These are phyloP conservation scores for Temnothorax nylanderi DNA, from an alignment of 1,140 invertebrate genomes.

Conservation along the genomic window DNA sequence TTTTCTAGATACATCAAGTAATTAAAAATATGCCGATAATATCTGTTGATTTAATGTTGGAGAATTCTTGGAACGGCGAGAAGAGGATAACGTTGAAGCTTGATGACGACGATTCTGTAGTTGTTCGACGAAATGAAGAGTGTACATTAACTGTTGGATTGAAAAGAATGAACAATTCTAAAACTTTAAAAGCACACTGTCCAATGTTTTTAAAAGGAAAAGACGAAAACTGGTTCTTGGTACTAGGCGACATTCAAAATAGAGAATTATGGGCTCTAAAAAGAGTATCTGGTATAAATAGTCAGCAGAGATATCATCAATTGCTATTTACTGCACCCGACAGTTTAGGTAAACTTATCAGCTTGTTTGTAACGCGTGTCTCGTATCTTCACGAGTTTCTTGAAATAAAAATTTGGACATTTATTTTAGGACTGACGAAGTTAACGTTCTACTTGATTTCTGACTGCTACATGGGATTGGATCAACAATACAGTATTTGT, in stretches of 20 bases:
- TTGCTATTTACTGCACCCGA: conserved; percentile 90
- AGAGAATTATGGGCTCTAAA: conserved; percentile 96
- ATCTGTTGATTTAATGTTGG: conserved; percentile 86
- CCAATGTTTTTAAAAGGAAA: conserved; percentile 96
- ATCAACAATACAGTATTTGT: conserved; percentile 95
- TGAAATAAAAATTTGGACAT: conserved; percentile 44
- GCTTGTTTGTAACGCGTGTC: conserved; percentile 39
- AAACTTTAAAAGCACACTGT: conserved; percentile 89
- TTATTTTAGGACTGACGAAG: conserved; percentile 88
- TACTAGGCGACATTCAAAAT: conserved; percentile 91
- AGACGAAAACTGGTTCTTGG: conserved; percentile 97
- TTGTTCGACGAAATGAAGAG: conserved; percentile 90
- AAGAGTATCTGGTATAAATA: conserved; percentile 84
- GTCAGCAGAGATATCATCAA: conserved; percentile 84
- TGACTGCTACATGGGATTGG: conserved; percentile 97
- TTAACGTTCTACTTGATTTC: conserved; percentile 96
- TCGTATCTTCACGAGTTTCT: conserved; percentile 13
- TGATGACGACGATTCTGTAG: conserved; percentile 85
- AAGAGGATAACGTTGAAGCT: conserved; percentile 82
- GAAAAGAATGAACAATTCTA: conserved; percentile 83
- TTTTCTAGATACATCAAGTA: conserved; percentile 85
- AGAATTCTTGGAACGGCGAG: conserved; percentile 84
- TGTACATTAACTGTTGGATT: conserved; percentile 89
- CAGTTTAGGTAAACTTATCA: conserved; percentile 84
- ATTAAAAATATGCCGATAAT: conserved; percentile 89